Evolutionary conservation across 2,888 invertebrate species (phyloP), one percentile per base, ranked within the genome.

Genomic region (Bembecia ichneumoniformis): DNA sequence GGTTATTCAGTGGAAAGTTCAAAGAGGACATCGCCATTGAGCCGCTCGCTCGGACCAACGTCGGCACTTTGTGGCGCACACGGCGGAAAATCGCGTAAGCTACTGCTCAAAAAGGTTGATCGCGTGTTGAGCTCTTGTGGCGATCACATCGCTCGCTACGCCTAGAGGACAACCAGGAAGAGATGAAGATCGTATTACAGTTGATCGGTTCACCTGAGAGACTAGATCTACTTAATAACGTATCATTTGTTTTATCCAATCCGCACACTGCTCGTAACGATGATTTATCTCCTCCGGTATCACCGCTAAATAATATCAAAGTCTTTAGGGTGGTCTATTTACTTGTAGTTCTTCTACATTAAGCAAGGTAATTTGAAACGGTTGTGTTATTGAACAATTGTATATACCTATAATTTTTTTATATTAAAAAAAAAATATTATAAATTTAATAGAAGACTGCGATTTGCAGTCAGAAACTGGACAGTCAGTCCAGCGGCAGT

Each of bases 1-100:
- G 79, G 79, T 77, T 74, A 83, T 72, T 73, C 62, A 75, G 79
- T 80, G 82, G 82, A 83, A 83, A 84, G 84, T 82, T 82, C 81
- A 78, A 63, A 68, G 72, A 66, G 82, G 75, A 71, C 77, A 73
- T 72, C 71, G 77, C 72, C 79, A 67, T 71, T 66, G 59, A 40
- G 40, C 40, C 13, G 14, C 40, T 13, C 40, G 40, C n/a, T 40
- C 40, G 40, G 40, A 11, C 53, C 60, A 62, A 57, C 62, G 66
- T 63, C 71, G 72, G 68, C 60, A 57, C 79, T 81, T 81, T 77
- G 76, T 62, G 66, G 73, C 56, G 68, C 79, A 74, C 60, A 68
- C 67, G 66, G 59, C 65, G 75, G 78, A 75, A 79, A 82, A 82
- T 77, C 69, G 68, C 73, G 64, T 68, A 66, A 68, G 64, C 67